phyloP scores from a whole-genome alignment of 2,888 invertebrate genomes.

The Sesia apiformis region DNA sequence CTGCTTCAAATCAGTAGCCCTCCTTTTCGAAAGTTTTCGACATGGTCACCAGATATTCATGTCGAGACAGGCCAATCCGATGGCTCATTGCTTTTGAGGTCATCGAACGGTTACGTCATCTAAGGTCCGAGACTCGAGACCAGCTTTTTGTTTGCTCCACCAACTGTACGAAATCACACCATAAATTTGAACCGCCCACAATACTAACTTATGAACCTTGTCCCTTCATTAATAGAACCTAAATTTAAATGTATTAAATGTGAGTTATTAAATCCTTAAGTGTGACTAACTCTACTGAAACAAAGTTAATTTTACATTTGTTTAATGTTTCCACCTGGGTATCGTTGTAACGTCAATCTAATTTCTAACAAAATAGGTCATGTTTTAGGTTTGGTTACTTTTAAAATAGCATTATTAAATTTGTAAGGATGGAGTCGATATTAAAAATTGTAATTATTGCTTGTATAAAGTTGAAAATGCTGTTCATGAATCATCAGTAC shows the following conservation, averaged over 20 bases:
- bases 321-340: not conserved
- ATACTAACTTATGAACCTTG: not conserved
- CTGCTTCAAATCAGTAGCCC: too few relatives aligned
- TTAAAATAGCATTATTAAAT: too few relatives aligned
- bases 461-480: not conserved
- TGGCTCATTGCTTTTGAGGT: conserved; percentile 37
- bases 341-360: not conserved
- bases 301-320: not conserved
- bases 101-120: conserved; percentile 57
- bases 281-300: not conserved
- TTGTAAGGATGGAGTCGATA: not conserved
- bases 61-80: conserved; percentile 34
- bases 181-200: conserved; percentile 6
- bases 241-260: too few relatives aligned
- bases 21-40: too few relatives aligned
- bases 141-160: conserved; percentile 30
- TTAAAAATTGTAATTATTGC: not conserved
- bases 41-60: conserved; percentile 24
- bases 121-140: conserved; percentile 21
- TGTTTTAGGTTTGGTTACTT: too few relatives aligned
- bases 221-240: too few relatives aligned
- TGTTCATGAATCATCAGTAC: not conserved
- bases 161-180: conserved; percentile 13
- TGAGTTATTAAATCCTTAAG: too few relatives aligned
- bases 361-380: not conserved